Base-by-base conservation (phyloP, 2,113 vertebrate species). In the Saiga tatarica region DNA sequence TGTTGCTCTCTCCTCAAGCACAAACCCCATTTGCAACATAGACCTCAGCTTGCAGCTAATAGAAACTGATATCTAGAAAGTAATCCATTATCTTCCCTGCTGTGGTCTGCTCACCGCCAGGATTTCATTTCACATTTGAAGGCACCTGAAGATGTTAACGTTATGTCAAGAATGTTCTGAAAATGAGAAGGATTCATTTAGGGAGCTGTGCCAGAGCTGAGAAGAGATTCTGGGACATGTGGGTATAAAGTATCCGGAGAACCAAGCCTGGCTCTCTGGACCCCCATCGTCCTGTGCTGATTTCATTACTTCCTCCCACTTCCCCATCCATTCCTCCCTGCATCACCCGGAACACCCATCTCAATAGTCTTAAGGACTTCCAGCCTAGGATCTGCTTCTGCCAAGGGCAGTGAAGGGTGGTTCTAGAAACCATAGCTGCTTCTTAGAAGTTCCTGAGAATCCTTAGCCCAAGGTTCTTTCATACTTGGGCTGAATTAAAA, bases 61-160 rank as follows among this genome's bases (percentile, higher is more conserved):
- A 96, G 85, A 94, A 95, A 90, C 39, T 59, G 88, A 85, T 95
- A 50, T 78, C 59, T 71, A 91, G 96, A 94, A 95, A 89, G 97
- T 88, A 74, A 94, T 82, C 93, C 67, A 86, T 96, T 94, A 60
- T 95, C 95, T 95, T 59, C 64, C 76, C 76, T 0, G 45, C 64
- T 91, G 88, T 78, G 88, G 47, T 82, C 81, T 55, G 50, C 79
- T 93, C 81, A 88, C 59, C 89, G 93, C 82, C 53, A 91, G 76
- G 67, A 89, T 98, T 95, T 88, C 88, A 96, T 85, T 95, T 97
- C 53, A 82, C 57, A 33, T 96, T 33, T 42, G 76, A 86, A 36
- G 47, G 17, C 53, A 17, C 21, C 59, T 17, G 53, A 81, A 89
- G 91, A 94, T 59, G 47, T 33, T 93, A 86, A 97, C 7, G 4